These are phyloP conservation scores for Myocastor coypus DNA, from an alignment of 2,113 vertebrate genomes.

Conservation along the genomic window DNA sequence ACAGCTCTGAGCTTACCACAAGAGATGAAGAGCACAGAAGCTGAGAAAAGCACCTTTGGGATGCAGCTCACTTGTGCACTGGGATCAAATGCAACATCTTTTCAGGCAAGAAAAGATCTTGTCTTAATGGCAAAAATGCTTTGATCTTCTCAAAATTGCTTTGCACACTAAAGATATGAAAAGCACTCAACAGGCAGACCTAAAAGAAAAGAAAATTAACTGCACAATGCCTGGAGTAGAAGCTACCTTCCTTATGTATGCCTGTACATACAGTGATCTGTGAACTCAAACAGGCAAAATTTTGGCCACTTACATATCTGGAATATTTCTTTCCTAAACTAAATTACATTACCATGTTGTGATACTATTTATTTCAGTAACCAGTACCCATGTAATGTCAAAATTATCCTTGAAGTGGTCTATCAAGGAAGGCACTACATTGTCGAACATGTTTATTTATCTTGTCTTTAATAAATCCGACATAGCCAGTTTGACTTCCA, in stretches of 20 bases:
- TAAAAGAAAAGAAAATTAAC: constrained; percentile 25
- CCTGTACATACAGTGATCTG: neutral
- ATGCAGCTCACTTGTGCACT: neutral
- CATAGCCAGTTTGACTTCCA: constrained; percentile 47
- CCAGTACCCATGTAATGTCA: constrained; percentile 8
- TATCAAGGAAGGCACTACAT: neutral
- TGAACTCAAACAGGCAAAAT: neutral
- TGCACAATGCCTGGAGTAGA: neutral
- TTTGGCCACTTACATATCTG: neutral
- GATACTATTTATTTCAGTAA: constrained; percentile 26
- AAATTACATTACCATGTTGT: neutral
- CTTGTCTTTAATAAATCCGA: constrained; percentile 45
- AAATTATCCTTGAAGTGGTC: constrained; percentile 14
- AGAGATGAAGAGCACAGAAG: constrained; percentile 30
- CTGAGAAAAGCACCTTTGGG: neutral
- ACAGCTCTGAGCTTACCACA: neutral
- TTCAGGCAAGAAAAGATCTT: constrained; percentile 1
- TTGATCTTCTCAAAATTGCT: constrained; percentile 65
- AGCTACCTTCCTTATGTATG: neutral
- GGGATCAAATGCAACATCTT: constrained; percentile 37
- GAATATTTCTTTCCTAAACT: neutral
- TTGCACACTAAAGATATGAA: constrained; percentile 2
- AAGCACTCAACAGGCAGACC: neutral
- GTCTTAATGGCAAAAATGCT: constrained; percentile 52
- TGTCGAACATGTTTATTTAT: constrained; percentile 38